Evolutionary conservation across 1,140 invertebrate species (phyloP).

Genomic region (Drosophila watanabei): DNA sequence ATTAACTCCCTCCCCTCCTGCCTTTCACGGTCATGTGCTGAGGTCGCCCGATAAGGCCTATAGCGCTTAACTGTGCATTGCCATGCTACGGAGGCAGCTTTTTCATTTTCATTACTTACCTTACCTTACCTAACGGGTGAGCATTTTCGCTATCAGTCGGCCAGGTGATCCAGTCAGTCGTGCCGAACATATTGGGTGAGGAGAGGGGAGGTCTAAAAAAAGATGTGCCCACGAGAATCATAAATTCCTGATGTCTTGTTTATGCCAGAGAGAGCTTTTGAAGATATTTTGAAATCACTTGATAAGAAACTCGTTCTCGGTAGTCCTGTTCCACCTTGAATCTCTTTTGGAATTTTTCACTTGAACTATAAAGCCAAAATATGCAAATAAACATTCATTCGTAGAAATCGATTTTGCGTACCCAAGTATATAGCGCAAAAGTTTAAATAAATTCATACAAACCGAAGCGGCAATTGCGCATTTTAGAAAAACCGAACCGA

Average conservation of each 20-base stretch:
- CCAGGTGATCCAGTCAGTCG: conserved; percentile 23
- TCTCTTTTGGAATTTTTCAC: conserved; percentile 49
- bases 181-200: conserved; percentile 18
- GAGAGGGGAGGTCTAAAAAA: conserved; percentile 12
- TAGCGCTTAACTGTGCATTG: conserved; percentile 39
- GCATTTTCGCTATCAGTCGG: conserved; percentile 28
- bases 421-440: conserved; percentile 48
- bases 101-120: conserved; percentile 33
- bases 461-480: conserved; percentile 59
- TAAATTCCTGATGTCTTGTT: conserved; percentile 20
- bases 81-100: conserved; percentile 45
- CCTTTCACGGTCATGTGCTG: conserved; percentile 66
- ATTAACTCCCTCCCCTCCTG: conserved; percentile 48
- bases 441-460: conserved; percentile 60
- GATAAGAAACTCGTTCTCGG: conserved; percentile 29
- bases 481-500: conserved; percentile 45
- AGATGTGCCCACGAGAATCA: conserved; percentile 34
- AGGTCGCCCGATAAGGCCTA: conserved; percentile 62
- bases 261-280: conserved; percentile 11
- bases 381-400: conserved; percentile 52
- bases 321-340: conserved; percentile 28
- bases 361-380: conserved; percentile 40
- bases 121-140: conserved; percentile 20
- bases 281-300: conserved; percentile 23
- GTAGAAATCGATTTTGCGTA: conserved; percentile 46